Evolutionary conservation across 53 echinoderm and acorn worm genomes (phyloP).

Genomic region (Crossaster papposus): DNA sequence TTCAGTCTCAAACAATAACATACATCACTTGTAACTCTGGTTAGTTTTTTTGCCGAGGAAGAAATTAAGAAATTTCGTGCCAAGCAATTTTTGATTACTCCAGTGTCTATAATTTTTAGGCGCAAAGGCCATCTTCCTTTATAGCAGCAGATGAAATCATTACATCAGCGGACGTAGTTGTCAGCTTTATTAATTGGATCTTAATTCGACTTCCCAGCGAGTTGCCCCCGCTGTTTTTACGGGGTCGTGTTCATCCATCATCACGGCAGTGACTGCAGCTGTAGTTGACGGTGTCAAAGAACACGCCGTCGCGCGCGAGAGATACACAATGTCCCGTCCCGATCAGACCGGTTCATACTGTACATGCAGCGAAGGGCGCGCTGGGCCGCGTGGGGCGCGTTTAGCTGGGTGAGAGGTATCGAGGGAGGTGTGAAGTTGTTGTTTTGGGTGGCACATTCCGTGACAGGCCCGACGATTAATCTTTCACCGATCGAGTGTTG

Average conservation of each 20-base stretch:
- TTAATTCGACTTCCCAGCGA: constrained; percentile 55
- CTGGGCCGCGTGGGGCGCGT: not conserved
- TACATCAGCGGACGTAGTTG: constrained; percentile 24
- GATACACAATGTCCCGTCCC: not conserved
- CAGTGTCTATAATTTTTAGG: no score
- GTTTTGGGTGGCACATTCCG: not conserved
- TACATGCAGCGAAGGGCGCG: constrained; percentile 5
- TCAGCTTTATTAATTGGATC: constrained; percentile 38
- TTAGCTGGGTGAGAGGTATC: not conserved
- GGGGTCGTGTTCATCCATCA: constrained; percentile 13
- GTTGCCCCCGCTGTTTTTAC: constrained; percentile 13
- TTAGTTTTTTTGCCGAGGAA: no score
- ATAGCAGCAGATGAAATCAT: not conserved
- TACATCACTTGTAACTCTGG: no score
- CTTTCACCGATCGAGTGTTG: not conserved
- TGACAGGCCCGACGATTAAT: not conserved
- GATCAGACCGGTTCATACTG: not conserved
- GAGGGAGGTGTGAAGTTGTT: not conserved
- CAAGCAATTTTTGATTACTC: no score
- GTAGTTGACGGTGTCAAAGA: constrained; percentile 42
- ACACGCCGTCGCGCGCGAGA: not conserved
- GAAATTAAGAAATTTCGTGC: no score
- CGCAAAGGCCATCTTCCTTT: not conserved
- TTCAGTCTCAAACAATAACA: no score
- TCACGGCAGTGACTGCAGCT: constrained; percentile 19